Evolutionary conservation across 1,140 invertebrate species (phyloP).

Genomic region (Drosophila malerkotliana): DNA sequence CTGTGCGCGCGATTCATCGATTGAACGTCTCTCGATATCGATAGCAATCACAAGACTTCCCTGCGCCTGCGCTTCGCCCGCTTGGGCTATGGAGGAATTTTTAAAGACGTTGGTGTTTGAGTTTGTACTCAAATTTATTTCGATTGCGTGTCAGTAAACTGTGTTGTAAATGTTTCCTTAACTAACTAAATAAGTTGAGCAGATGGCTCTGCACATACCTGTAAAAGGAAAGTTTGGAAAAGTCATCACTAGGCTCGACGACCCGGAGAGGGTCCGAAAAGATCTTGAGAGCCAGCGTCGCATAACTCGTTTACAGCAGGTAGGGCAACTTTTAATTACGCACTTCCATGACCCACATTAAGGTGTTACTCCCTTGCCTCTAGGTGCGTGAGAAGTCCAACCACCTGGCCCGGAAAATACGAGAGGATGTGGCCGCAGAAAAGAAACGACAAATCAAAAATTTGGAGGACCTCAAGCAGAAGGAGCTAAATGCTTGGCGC

Average conservation of each 20-base stretch:
- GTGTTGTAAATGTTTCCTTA: slow-evolving; percentile 20
- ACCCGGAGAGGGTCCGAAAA: slow-evolving; percentile 65
- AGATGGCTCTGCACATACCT: slow-evolving; percentile 51
- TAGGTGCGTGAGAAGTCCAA: slow-evolving; percentile 79
- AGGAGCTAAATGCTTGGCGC: slow-evolving; percentile 71
- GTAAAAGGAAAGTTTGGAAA: slow-evolving; percentile 54
- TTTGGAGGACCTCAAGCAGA: slow-evolving; percentile 55
- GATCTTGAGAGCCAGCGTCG: slow-evolving; percentile 71
- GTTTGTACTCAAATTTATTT: slow-evolving; percentile 40
- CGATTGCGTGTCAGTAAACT: slow-evolving; percentile 13
- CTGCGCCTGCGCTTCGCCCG: slow-evolving; percentile 40
- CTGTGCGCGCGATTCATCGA: background rate
- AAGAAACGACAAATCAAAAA: slow-evolving; percentile 58
- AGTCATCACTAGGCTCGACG: slow-evolving; percentile 39
- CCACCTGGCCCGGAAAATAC: slow-evolving; percentile 62
- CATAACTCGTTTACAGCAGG: slow-evolving; percentile 76
- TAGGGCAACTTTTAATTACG: slow-evolving; percentile 38
- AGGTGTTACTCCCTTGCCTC: background rate
- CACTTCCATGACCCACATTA: slow-evolving; percentile 18
- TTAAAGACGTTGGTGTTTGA: slow-evolving; percentile 57
- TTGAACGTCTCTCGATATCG: background rate
- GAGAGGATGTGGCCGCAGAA: slow-evolving; percentile 65
- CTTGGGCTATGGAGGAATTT: slow-evolving; percentile 51
- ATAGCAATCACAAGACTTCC: slow-evolving; percentile 13
- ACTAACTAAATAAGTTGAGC: slow-evolving; percentile 27